A percentile compares a stretch with the other conserved stretches of the same genome.
phyloP scores from a whole-genome alignment of 2,888 invertebrate species.

The Toxonevra muliebris region DNA sequence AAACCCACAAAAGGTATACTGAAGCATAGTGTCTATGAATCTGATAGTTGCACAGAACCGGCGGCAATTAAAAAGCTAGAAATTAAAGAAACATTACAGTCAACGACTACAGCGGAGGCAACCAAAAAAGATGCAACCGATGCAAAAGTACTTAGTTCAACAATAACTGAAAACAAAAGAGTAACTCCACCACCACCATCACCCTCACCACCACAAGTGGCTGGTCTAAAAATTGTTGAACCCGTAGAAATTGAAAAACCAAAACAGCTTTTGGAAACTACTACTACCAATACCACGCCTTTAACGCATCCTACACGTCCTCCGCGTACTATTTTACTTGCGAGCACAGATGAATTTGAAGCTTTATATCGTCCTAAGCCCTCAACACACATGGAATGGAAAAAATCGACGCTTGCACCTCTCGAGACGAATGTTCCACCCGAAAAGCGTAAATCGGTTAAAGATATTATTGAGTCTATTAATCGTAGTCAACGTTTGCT shows the following conservation, averaged over 20 bases:
- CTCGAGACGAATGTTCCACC: conserved; percentile 45
- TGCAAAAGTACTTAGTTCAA: no score
- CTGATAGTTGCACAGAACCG: background rate
- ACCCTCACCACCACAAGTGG: background rate
- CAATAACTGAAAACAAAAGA: no score
- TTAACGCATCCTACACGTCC: background rate
- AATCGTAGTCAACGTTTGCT: conserved; percentile 61
- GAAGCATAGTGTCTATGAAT: background rate
- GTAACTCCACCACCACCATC: no score
- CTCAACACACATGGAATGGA: conserved; percentile 43
- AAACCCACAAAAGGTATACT: conserved; percentile 34
- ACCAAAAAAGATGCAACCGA: no score
- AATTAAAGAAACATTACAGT: background rate
- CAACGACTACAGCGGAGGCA: background rate
- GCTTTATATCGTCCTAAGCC: conserved; percentile 37
- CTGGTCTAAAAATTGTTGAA: background rate
- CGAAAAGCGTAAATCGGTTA: conserved; percentile 56
- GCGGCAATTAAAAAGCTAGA: background rate
- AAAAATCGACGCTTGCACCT: conserved; percentile 46
- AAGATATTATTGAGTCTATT: conserved; percentile 64
- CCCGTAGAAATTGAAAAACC: background rate
- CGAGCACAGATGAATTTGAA: conserved; percentile 32
- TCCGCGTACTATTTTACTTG: background rate
- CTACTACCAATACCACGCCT: conserved; percentile 10
- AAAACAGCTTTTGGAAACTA: conserved; percentile 27